Base-by-base conservation (phyloP, 1,140 invertebrate species). In the Lysiphlebus fabarum region DNA sequence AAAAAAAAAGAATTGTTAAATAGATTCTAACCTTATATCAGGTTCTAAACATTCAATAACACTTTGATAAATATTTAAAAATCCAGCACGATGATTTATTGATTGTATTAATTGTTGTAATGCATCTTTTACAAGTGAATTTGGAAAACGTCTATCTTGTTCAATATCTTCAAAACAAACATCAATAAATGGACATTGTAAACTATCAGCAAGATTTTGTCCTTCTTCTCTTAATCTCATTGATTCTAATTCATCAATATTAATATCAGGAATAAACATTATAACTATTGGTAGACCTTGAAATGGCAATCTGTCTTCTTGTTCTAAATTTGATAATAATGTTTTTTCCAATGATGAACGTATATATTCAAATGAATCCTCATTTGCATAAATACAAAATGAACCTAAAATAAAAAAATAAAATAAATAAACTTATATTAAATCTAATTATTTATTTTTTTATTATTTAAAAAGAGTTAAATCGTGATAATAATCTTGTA, bases 341-440 rank as follows among this genome's bases (percentile, higher is more conserved):
- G 93, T 96, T 74, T 95, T 94, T 70, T 96, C 93, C 60, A 97
- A 82, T 72, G 92, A 94, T 61, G 90, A 89, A 65, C 92, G 84
- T 43, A 98, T 88, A 73, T 95, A 96, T 67, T 96, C 93, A 70
- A 97, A 90, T 3, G 92, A 92, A 66, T 93, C 88, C 63, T 90
- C 88, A 71, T 95, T 92, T 65, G 93, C 92, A 78, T 93, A 98
- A 34, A 96, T 90, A 74, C 90, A 92, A 75, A 92, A 91, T 57
- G 90, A 90, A 49, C 90, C 89, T 89, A 68, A 14, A 74, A 77
- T n/a, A n/a, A n/a, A n/a, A n/a, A n/a, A n/a, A n/a, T n/a, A n/a
- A n/a, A n/a, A n/a, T n/a, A n/a, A n/a, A n/a, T n/a, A n/a, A n/a
- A n/a, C n/a, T n/a, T n/a, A n/a, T n/a, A n/a, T n/a, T n/a, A n/a